Conservation (phyloP, 2,888 invertebrate genomes). For the Didymodactylos carnosus region DNA sequence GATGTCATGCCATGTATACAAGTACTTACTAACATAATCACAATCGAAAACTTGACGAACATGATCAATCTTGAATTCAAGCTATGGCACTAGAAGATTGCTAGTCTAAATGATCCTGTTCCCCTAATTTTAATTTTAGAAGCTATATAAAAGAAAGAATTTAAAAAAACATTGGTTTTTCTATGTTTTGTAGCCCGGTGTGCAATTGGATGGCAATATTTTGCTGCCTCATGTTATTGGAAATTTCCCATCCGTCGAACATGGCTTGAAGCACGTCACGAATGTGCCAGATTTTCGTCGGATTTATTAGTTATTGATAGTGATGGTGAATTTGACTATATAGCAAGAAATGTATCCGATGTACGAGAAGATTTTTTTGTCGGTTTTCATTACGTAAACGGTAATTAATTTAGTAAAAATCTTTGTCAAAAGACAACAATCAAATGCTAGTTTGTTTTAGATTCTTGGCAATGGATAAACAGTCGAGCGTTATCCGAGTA, state of each 20-base stretch:
- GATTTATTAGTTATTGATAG: not conserved
- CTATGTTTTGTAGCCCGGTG: not conserved
- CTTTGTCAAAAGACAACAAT: not conserved
- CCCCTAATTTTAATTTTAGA: too few relatives aligned
- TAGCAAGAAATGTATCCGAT: not conserved
- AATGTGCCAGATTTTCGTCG: not conserved
- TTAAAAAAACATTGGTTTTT: too few relatives aligned
- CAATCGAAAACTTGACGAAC: too few relatives aligned
- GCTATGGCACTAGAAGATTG: too few relatives aligned
- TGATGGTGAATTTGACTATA: conserved; percentile 2
- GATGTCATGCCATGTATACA: too few relatives aligned
- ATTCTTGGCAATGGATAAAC: not conserved
- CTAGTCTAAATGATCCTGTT: too few relatives aligned
- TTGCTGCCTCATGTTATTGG: not conserved
- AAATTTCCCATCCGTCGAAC: not conserved
- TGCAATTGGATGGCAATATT: not conserved
- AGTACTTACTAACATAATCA: too few relatives aligned
- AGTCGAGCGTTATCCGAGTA: not conserved
- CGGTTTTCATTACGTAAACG: not conserved
- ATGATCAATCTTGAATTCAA: too few relatives aligned
- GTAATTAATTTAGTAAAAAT: not conserved
- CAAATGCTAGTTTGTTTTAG: not conserved
- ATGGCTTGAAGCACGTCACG: not conserved
- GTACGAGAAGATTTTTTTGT: not conserved
- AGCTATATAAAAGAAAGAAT: too few relatives aligned